Evolutionary conservation across 2,888 invertebrate species (phyloP), one percentile per base, ranked within the genome.

Genomic region (Synergus umbraculus): DNA sequence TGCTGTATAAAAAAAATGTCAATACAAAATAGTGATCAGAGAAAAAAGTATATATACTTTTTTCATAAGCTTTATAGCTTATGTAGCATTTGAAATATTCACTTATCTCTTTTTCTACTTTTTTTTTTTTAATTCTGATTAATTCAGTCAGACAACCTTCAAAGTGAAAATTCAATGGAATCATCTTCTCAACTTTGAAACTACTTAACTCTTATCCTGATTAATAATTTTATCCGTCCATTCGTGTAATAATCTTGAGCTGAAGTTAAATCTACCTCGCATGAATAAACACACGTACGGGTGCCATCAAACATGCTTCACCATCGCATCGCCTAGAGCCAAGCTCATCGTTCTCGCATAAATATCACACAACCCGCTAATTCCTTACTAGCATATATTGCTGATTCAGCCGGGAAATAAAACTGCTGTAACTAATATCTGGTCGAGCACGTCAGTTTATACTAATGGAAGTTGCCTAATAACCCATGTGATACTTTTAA

Each of bases 191-290:
- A 15, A 46, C n/a, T 60, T 22, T 18, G 60, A 60, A 60, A 10
- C 2, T 54, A 54, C 54, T n/a, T 54, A 49, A 46, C 49, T 73
- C 69, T 73, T 54, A 73, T 73, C 54, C n/a, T 37, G 49, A 73
- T 54, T 73, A 73, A 73, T 73, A 73, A 73, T 73, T 49, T n/a
- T 15, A 69, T 49, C 69, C 49, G 69, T 73, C 69, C 49, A 37
- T 54, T n/a, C n/a, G 69, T 49, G 54, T 54, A 73, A 73, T 73
- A 73, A 73, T 73, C 37, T 49, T 49, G 37, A 54, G 49, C 37
- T 54, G 37, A 73, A 73, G 49, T 73, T 49, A 73, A 15, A 29
- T 46, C 54, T 73, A n/a, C 9, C 49, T 37, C 29, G 37, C 69
- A 73, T 73, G 69, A 49, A 73, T 73, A 73, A 73, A 13, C 49